Percentiles rank a stretch among this genome's conserved stretches.
Conservation (phyloP, 2,888 invertebrate genomes). For the Polydrusus tereticollis region DNA sequence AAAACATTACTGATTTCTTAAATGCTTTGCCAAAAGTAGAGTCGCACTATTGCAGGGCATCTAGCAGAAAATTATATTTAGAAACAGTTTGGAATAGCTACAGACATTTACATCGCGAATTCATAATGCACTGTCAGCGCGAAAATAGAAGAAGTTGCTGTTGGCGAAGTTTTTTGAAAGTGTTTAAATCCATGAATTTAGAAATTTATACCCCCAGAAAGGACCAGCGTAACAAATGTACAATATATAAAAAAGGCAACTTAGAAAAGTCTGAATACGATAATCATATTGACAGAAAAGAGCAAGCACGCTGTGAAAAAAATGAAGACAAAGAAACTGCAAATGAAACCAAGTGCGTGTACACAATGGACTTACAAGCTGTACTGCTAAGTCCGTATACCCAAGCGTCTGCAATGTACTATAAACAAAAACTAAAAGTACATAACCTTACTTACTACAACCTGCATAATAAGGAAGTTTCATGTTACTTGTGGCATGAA, state of each 20-base stretch:
- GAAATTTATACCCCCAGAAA: conserved; percentile 18
- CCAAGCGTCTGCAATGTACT: not conserved
- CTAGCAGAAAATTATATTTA: conserved; percentile 13
- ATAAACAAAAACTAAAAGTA: not conserved
- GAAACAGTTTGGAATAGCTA: conserved; percentile 20
- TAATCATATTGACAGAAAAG: not conserved
- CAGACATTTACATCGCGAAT: conserved; percentile 3
- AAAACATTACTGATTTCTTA: conserved; percentile 20
- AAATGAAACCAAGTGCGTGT: not conserved
- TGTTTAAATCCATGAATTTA: not conserved
- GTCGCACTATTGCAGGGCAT: conserved; percentile 32
- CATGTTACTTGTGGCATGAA: not conserved
- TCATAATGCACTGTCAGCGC: not conserved
- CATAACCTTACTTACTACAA: conserved; percentile 2
- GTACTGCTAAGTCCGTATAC: not conserved
- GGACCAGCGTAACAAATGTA: not conserved
- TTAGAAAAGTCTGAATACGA: not conserved
- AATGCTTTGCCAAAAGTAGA: conserved; percentile 11
- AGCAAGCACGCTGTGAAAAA: not conserved
- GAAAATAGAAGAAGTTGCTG: not conserved
- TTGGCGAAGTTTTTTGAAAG: not conserved
- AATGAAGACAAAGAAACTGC: not conserved
- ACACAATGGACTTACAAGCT: conserved; percentile 5
- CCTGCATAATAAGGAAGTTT: not conserved
- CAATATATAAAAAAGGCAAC: not conserved